Evolutionary conservation across 2,888 invertebrate genomes (phyloP).

Genomic region (Emmelina monodactyla): DNA sequence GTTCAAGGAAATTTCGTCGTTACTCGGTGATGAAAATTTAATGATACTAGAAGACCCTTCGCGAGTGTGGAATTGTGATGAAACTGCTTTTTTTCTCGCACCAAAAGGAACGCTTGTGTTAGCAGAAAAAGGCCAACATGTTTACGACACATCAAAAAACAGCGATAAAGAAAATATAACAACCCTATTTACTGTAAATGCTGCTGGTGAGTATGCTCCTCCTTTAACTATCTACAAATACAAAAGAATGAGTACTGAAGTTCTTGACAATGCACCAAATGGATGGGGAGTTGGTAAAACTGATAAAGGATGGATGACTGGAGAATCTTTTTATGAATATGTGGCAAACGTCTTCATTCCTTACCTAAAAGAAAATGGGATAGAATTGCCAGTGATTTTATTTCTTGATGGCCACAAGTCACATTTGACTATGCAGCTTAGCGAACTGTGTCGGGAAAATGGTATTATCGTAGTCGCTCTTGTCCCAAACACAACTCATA

Average conservation of each 20-base stretch:
- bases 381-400: conserved; percentile 11
- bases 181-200: conserved; percentile 11
- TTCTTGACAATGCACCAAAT: conserved; percentile 12
- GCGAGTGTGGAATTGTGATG: conserved; percentile 10
- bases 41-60: conserved; percentile 5
- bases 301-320: conserved; percentile 39
- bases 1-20: conserved; percentile 9
- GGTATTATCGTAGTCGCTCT: conserved; percentile 15
- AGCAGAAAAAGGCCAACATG: conserved; percentile 12
- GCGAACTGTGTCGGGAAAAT: conserved; percentile 15
- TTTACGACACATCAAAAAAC: conserved; percentile 10
- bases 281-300: conserved; percentile 30
- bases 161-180: conserved; percentile 12
- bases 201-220: conserved; percentile 13
- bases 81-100: conserved; percentile 14
- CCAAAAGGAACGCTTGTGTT: conserved; percentile 14
- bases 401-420: conserved; percentile 15
- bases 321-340: conserved; percentile 12
- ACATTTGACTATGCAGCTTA: conserved; percentile 13
- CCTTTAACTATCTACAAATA: conserved; percentile 14
- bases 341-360: conserved; percentile 13
- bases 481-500: conserved; percentile 9
- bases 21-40: conserved; percentile 4
- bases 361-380: conserved; percentile 11
- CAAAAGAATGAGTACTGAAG: conserved; percentile 6